Evolutionary conservation across 2,888 invertebrate genomes (phyloP), one percentile per base, ranked within the genome.

Genomic region (Chironomus tentans): DNA sequence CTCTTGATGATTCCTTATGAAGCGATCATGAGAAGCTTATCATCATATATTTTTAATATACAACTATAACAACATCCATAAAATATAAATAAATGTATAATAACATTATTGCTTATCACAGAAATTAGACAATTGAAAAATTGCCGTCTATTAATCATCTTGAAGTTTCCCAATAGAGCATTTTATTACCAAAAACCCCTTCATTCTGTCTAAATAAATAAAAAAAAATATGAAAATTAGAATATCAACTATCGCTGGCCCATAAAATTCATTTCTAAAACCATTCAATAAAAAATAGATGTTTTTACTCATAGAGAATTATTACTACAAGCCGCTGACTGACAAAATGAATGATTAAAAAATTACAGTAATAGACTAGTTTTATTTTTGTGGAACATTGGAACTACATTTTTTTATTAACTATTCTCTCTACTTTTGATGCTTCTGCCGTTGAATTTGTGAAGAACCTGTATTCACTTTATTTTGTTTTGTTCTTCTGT

Each of bases 111-210:
- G 56, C 65, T 65, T 65, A 65, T 65, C 65, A 65, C 21, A 56
- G 18, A 56, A 56, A 56, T 56, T 72, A 56, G 72, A 61, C 72
- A 72, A 72, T 72, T 61, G 72, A 72, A 50, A 28, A 61, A 72
- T 72, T 72, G 61, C 21, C 24, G 50, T 70, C 70, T 10, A 70
- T 50, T 48, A 72, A 72, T 72, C 72, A 50, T 70, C 22, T 68
- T 56, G n/a, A 56, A 38, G 56, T 15, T 24, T 71, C 56, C 28
- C 24, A 70, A 13, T 70, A 70, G 18, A 13, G n/a, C n/a, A 15
- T 48, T 47, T 7, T 62, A 28, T 71, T 56, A 56, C 69, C 5
- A n/a, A 15, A 56, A 56, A 56, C n/a, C 18, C n/a, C 15, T 56
- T 56, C n/a, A 15, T 15, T 56, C 15, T 56, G 18, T 28, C 24